phyloP scores from a whole-genome alignment of 2,888 invertebrate species.

The Anarsia innoxiella region DNA sequence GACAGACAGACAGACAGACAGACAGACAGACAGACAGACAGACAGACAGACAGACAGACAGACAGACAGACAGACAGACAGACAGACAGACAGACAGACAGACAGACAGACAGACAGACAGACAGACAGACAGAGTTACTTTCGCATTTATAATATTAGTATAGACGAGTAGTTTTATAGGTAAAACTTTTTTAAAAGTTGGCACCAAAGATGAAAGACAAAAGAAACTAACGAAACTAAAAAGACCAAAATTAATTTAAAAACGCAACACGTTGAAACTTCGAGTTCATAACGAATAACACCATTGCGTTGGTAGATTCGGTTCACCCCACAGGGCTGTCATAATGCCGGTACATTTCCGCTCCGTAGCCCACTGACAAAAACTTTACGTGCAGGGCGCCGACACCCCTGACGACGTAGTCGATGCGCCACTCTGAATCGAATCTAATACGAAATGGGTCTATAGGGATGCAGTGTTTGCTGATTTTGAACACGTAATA shows the following conservation, averaged over 20 bases:
- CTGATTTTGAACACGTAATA: not conserved
- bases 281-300: not conserved
- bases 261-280: no score
- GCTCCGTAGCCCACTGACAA: constrained; percentile 51
- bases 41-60: constrained; percentile 3
- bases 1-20: constrained; percentile 3
- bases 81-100: constrained; percentile 2
- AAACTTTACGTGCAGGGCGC: constrained; percentile 37
- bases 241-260: no score
- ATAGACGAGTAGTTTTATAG: no score
- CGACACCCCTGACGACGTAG: constrained; percentile 43
- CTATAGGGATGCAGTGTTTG: constrained; percentile 13
- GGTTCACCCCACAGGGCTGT: constrained; percentile 37
- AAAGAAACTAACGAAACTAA: no score
- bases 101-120: constrained; percentile 2
- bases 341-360: constrained; percentile 53
- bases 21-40: constrained; percentile 5
- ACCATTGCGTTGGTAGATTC: constrained; percentile 2
- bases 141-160: no score
- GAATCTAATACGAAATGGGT: constrained; percentile 10
- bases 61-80: constrained; percentile 2
- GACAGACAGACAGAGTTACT: no score
- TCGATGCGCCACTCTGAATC: constrained; percentile 1
- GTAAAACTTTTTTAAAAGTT: no score
- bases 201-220: no score